Conservation (phyloP, 92 coral and sea anemone species). For the Porites cylindrica region DNA sequence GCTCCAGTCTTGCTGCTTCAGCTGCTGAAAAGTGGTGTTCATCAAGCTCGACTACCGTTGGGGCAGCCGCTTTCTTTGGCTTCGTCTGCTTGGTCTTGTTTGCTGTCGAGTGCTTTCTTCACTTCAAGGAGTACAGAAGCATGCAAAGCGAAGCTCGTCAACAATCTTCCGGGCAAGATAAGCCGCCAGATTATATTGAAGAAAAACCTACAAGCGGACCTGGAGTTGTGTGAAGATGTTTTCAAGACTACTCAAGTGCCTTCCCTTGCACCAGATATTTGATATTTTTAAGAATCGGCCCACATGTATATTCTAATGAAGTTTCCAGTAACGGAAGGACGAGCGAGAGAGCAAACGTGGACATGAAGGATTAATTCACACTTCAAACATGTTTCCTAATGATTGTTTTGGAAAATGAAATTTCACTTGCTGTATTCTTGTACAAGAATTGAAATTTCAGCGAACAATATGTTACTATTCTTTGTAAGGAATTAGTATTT, state of each 20-base stretch:
- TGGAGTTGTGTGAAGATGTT: neutral
- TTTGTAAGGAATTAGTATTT: too few relatives aligned
- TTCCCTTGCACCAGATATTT: too few relatives aligned
- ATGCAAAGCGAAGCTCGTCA: constrained; percentile 76
- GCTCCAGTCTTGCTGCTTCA: constrained; percentile 68
- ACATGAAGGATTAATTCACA: too few relatives aligned
- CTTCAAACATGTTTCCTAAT: too few relatives aligned
- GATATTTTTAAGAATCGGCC: too few relatives aligned
- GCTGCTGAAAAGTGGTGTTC: constrained; percentile 35
- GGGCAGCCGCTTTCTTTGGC: constrained; percentile 89
- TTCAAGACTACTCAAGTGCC: neutral
- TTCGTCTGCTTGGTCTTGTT: constrained; percentile 73
- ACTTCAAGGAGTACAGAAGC: constrained; percentile 69
- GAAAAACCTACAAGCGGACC: constrained; percentile 30
- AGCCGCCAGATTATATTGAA: constrained; percentile 24
- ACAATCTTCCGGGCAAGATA: constrained; percentile 47
- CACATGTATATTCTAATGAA: too few relatives aligned
- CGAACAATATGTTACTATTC: too few relatives aligned
- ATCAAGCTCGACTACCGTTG: constrained; percentile 57
- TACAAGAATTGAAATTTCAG: too few relatives aligned
- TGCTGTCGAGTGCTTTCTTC: constrained; percentile 75
- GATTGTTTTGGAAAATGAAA: too few relatives aligned
- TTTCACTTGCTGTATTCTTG: too few relatives aligned
- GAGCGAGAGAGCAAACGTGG: too few relatives aligned
- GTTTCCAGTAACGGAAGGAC: too few relatives aligned